These are phyloP conservation scores for Trididemnum nubilum DNA, from an alignment of 23 tunicate species.

Conservation along the genomic window DNA sequence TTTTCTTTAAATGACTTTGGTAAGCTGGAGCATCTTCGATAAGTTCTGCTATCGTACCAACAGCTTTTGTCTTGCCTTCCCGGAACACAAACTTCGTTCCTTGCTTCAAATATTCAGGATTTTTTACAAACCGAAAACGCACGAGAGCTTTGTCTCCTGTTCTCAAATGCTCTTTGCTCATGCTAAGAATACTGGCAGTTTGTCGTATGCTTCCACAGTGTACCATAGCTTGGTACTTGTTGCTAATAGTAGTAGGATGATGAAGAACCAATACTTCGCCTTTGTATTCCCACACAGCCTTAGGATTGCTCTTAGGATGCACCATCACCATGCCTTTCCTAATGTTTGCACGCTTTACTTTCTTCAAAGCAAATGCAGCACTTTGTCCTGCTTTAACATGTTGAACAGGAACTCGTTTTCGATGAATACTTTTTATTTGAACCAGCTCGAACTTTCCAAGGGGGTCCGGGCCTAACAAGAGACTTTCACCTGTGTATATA, in stretches of 20 bases:
- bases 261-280: constrained; percentile 95
- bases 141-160: constrained; percentile 96
- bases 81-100: constrained; percentile 96
- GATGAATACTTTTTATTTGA: constrained; percentile 85
- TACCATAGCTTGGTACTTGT: constrained; percentile 97
- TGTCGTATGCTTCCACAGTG: constrained; percentile 97
- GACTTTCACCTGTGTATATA: constrained; percentile 70
- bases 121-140: constrained; percentile 84
- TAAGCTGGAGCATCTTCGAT: constrained; percentile 80
- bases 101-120: constrained; percentile 68
- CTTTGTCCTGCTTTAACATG: constrained; percentile 92
- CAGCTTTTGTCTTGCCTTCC: constrained; percentile 97
- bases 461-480: constrained; percentile 88
- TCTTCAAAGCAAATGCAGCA: constrained; percentile 96
- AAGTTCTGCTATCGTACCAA: constrained; percentile 87
- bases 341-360: constrained; percentile 81
- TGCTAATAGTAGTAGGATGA: constrained; percentile 96
- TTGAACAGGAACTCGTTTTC: constrained; percentile 88
- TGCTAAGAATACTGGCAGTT: constrained; percentile 82
- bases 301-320: constrained; percentile 82
- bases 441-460: constrained; percentile 93
- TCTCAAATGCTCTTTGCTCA: constrained; percentile 83
- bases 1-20: constrained; percentile 70
- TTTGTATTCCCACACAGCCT: constrained; percentile 98
- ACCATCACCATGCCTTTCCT: constrained; percentile 97